These are phyloP conservation scores for Agrilus mali DNA, from an alignment of 2,888 invertebrate species.

Conservation along the genomic window DNA sequence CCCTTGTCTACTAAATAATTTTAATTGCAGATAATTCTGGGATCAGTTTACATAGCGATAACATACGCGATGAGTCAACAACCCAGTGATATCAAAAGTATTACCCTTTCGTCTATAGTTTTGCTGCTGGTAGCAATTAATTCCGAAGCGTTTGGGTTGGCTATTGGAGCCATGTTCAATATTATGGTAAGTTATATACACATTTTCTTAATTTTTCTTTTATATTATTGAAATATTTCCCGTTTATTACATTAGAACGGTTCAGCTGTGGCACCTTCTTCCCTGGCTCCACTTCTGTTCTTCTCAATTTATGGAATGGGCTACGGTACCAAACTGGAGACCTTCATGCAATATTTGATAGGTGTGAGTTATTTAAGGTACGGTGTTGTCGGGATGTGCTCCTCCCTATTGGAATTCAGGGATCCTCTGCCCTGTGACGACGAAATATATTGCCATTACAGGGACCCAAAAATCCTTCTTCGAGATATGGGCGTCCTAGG, in stretches of 20 bases:
- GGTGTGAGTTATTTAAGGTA: constrained; percentile 52
- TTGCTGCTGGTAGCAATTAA: constrained; percentile 49
- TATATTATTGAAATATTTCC: constrained; percentile 5
- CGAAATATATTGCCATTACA: constrained; percentile 11
- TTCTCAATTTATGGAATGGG: constrained; percentile 52
- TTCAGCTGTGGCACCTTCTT: constrained; percentile 44
- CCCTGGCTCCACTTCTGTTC: constrained; percentile 42
- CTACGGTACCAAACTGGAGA: constrained; percentile 41
- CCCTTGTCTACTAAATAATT: too few species aligned
- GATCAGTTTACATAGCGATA: constrained; percentile 37
- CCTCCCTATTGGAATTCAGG: too few species aligned
- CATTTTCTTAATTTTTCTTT: neutral
- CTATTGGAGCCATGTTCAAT: constrained; percentile 50
- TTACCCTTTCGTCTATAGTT: constrained; percentile 43
- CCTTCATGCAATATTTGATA: constrained; percentile 43
- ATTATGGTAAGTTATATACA: constrained; percentile 38
- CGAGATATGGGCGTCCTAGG: constrained; percentile 10
- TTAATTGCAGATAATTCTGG: constrained; percentile 36
- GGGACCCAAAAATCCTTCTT: constrained; percentile 9
- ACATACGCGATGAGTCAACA: constrained; percentile 51
- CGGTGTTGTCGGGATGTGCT: constrained; percentile 43
- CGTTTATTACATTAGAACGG: constrained; percentile 42
- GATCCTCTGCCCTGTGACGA: neutral
- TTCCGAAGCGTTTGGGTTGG: constrained; percentile 61
- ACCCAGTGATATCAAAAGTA: constrained; percentile 49